phyloP scores from a whole-genome alignment of 2,797 vertebrate species.

The Oophaga sylvatica region DNA sequence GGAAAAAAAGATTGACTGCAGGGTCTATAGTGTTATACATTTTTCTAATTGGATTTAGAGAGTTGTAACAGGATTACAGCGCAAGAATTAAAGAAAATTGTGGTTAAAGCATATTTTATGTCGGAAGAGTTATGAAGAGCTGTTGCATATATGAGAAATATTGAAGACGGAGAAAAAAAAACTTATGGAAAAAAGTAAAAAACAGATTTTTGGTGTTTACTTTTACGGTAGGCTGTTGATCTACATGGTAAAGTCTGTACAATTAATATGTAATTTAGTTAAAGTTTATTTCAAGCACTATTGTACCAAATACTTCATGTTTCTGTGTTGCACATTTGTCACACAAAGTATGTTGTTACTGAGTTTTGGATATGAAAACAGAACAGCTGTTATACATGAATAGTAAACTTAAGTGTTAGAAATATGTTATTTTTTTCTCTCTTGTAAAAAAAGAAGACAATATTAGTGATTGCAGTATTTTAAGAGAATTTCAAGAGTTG shows the following conservation, averaged over 20 bases:
- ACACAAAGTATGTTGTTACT: constrained; percentile 79
- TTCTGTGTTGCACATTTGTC: constrained; percentile 82
- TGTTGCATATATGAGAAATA: constrained; percentile 80
- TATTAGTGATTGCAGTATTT: constrained; percentile 84
- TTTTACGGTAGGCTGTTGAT: constrained; percentile 84
- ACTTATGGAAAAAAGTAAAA: constrained; percentile 77
- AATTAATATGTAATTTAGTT: constrained; percentile 81
- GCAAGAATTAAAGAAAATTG: constrained; percentile 73
- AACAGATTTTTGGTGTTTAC: constrained; percentile 84
- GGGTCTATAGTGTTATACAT: constrained; percentile 72
- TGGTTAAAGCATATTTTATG: constrained; percentile 83
- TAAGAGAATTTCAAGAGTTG: constrained; percentile 80
- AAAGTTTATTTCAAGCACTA: constrained; percentile 83
- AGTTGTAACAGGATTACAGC: constrained; percentile 82
- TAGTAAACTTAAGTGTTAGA: constrained; percentile 82
- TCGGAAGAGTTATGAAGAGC: constrained; percentile 80
- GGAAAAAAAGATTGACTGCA: constrained; percentile 7
- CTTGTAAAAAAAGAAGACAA: constrained; percentile 73
- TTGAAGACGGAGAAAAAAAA: constrained; percentile 77
- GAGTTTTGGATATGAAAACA: constrained; percentile 82
- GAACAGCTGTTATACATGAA: constrained; percentile 80
- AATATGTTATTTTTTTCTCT: constrained; percentile 77
- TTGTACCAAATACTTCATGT: constrained; percentile 86
- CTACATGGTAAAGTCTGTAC: constrained; percentile 82
- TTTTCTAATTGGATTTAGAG: constrained; percentile 74